These are phyloP conservation scores for Rhabdophis nuchalis DNA, from an alignment of 2,797 vertebrate genomes.

Conservation along the genomic window DNA sequence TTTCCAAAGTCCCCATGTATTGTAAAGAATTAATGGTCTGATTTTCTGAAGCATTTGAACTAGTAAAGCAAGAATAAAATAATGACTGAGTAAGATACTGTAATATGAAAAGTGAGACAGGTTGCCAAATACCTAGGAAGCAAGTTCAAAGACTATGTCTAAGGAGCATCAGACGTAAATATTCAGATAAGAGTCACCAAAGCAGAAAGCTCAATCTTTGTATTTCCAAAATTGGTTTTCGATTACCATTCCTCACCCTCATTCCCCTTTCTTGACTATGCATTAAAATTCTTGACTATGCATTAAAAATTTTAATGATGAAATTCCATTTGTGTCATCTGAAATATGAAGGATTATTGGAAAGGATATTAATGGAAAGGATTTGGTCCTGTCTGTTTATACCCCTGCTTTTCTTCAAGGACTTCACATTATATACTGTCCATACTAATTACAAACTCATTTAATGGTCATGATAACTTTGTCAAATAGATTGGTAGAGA, in stretches of 20 bases:
- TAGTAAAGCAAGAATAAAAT: neutral
- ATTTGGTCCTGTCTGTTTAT: neutral
- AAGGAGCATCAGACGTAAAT: neutral
- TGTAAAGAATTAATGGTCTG: neutral
- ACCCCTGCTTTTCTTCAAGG: neutral
- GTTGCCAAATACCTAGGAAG: neutral
- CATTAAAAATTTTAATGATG: constrained; percentile 34
- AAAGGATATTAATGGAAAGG: neutral
- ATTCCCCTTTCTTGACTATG: constrained; percentile 29
- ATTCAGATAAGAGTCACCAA: constrained; percentile 19
- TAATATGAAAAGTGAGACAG: constrained; percentile 25
- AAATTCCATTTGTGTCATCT: neutral
- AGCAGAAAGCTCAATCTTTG: constrained; percentile 13
- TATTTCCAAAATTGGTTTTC: constrained; percentile 30
- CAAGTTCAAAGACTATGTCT: constrained; percentile 13
- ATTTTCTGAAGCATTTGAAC: constrained; percentile 3
- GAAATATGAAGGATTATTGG: neutral
- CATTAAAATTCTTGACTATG: constrained; percentile 37
- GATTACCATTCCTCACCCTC: neutral
- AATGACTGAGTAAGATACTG: neutral
- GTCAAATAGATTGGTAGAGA: neutral
- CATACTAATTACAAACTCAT: neutral
- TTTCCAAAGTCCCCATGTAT: constrained; percentile 4
- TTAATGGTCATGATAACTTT: neutral
- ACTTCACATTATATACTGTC: neutral